A percentile compares a stretch with the other conserved stretches of the same genome.
phyloP scores from a whole-genome alignment of 2,113 vertebrate species.

The Daubentonia madagascariensis region DNA sequence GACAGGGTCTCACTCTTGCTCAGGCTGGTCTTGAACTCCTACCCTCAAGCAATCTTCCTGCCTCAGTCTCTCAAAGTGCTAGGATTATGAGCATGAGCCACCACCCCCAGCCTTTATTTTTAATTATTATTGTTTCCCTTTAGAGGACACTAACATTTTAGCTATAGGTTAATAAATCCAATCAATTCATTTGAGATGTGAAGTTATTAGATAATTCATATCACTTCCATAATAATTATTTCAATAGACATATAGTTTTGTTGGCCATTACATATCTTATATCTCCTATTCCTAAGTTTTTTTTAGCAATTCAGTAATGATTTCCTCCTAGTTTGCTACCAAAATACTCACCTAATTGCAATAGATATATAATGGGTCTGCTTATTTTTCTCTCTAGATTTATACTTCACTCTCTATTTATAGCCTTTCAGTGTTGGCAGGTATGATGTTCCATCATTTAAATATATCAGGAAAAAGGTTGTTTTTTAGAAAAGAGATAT shows the following conservation, averaged over 20 bases:
- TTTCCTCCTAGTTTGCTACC: constrained; percentile 44
- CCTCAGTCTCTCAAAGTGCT: no score
- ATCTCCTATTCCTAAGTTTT: constrained; percentile 25
- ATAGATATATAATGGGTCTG: constrained; percentile 39
- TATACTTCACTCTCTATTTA: constrained; percentile 69
- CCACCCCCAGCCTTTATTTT: no score
- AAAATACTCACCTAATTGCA: constrained; percentile 68
- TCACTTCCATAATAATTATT: constrained; percentile 14
- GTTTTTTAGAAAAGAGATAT: neutral
- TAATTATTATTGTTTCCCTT: neutral
- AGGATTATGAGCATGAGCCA: no score
- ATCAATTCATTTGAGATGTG: neutral
- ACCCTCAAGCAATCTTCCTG: no score
- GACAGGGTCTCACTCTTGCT: no score
- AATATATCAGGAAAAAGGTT: constrained; percentile 55
- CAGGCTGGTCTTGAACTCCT: no score
- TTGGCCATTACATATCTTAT: neutral
- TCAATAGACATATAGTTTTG: constrained; percentile 1
- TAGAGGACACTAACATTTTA: neutral
- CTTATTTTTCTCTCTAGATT: constrained; percentile 59
- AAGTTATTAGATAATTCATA: constrained; percentile 20
- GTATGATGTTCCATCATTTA: constrained; percentile 66
- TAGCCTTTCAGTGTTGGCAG: constrained; percentile 68
- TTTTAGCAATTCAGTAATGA: constrained; percentile 36
- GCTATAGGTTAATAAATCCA: neutral